phyloP scores from a whole-genome alignment of 2,888 invertebrate genomes.

The Agrotis ipsilon region DNA sequence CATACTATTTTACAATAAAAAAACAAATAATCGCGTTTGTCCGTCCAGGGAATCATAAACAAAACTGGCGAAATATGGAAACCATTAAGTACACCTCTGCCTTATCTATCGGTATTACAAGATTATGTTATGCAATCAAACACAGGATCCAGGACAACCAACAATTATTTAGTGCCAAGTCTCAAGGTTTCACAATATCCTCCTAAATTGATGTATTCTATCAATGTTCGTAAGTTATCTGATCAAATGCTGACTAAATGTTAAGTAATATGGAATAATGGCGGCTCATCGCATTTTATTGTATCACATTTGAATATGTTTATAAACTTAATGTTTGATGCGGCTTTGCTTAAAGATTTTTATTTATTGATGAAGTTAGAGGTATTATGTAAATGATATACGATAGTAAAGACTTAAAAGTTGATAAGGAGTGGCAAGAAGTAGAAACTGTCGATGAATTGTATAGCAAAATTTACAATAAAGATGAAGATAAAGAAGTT shows the following conservation, averaged over 20 bases:
- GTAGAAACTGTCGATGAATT: not conserved
- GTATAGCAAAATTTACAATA: too few relatives aligned
- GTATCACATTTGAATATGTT: slow-evolving; percentile 56
- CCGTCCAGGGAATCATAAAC: not conserved
- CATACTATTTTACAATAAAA: not conserved
- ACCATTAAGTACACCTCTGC: too few relatives aligned
- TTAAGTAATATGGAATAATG: slow-evolving; percentile 54
- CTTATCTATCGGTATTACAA: too few relatives aligned
- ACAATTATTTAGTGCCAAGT: slow-evolving; percentile 1
- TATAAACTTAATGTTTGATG: not conserved
- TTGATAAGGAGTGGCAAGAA: rapidly evolving
- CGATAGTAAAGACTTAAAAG: too few relatives aligned
- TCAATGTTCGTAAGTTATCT: slow-evolving; percentile 46
- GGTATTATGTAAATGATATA: not conserved
- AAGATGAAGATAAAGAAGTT: not conserved
- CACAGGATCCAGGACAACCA: not conserved
- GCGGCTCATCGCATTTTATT: slow-evolving; percentile 38
- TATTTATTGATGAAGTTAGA: not conserved
- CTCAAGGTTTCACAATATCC: slow-evolving; percentile 25
- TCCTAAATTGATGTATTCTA: slow-evolving; percentile 34
- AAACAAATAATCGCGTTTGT: not conserved
- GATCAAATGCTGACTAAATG: slow-evolving; percentile 61
- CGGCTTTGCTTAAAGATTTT: slow-evolving; percentile 14
- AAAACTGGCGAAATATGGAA: too few relatives aligned
- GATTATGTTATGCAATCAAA: too few relatives aligned